These are phyloP conservation scores for Drosophila saltans DNA, from an alignment of 1,140 invertebrate genomes.

Conservation along the genomic window DNA sequence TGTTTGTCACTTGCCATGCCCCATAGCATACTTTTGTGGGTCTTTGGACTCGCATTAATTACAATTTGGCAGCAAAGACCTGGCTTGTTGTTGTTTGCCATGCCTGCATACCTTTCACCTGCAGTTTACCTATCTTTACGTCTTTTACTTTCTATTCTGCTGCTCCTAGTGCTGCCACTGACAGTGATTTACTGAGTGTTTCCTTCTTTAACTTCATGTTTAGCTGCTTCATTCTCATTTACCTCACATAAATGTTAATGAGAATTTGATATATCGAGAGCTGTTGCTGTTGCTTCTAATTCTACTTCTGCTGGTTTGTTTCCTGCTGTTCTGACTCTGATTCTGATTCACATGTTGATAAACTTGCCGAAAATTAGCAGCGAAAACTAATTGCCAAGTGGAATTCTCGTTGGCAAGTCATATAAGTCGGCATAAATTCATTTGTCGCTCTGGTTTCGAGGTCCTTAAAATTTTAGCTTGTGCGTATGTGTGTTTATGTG, in stretches of 20 bases:
- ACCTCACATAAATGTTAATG: conserved; percentile 28
- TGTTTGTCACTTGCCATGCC: conserved; percentile 39
- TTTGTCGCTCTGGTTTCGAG: background rate
- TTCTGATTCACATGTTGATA: conserved; percentile 44
- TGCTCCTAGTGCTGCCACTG: conserved; percentile 34
- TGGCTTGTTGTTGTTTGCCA: conserved; percentile 3
- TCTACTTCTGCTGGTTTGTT: background rate
- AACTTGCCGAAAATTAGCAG: conserved; percentile 52
- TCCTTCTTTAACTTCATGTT: conserved; percentile 7
- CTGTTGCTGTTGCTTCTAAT: conserved; percentile 16
- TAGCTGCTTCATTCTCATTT: background rate
- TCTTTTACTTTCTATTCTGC: conserved; percentile 1
- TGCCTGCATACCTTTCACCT: conserved; percentile 17
- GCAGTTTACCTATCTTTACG: conserved; percentile 2
- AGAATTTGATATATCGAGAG: conserved; percentile 31
- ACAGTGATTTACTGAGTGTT: conserved; percentile 60
- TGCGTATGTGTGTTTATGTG: background rate
- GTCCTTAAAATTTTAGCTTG: conserved; percentile 6
- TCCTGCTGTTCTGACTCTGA: conserved; percentile 4
- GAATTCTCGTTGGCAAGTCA: conserved; percentile 57
- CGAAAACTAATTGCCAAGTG: conserved; percentile 56
- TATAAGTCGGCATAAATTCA: conserved; percentile 48
- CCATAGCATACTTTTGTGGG: conserved; percentile 40
- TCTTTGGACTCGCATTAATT: conserved; percentile 62
- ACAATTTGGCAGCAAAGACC: conserved; percentile 37